Evolutionary conservation across 2,113 vertebrate genomes (phyloP), one percentile per base, ranked within the genome.

Genomic region (Toxotes jaculatrix): DNA sequence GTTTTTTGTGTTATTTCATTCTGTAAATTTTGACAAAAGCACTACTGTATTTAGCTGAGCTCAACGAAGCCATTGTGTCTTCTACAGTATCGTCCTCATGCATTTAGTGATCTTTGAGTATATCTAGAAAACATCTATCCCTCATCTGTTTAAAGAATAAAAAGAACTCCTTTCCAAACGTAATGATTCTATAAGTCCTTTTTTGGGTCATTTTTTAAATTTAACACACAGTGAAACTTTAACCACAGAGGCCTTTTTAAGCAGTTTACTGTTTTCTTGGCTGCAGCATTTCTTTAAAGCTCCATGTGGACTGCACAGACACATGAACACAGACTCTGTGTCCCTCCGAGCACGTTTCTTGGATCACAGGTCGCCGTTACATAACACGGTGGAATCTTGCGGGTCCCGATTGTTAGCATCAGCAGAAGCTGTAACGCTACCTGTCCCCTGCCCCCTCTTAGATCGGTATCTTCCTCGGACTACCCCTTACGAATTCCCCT

Each of bases 351-450:
- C 68, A 71, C n/a, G 43, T 88, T 84, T 88, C 74, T 84, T 63
- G 78, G 73, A 59, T 53, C 17, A 9, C 57, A 42, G 56, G 59
- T 19, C 5, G 8, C 1, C 0, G 61, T 92, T 88, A 32, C 74
- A 31, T 89, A 90, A 92, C 71, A 7, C 3, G 23, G 57, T 66
- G 84, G 69, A 84, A 77, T 67, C 68, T 49, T 9, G 78, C 40
- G 8, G 65, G 72, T 83, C 76, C 49, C 0, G n/a, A 87, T 82
- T 88, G 87, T 88, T 31, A 80, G 66, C 78, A 36, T 43, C 60
- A 81, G 36, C 85, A 75, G 82, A 68, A 66, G 87, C 85, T 89
- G 93, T 91, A 94, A 94, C 21, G 74, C 71, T 81, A 94, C 70
- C 89, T 86, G 83, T 91, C 88, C 82, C 87, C 68, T 32, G 87